Percentiles rank a stretch among this genome's conserved stretches.
These are phyloP conservation scores for Orientallactaga bullata DNA, from an alignment of 2,113 vertebrate species.

Conservation along the genomic window DNA sequence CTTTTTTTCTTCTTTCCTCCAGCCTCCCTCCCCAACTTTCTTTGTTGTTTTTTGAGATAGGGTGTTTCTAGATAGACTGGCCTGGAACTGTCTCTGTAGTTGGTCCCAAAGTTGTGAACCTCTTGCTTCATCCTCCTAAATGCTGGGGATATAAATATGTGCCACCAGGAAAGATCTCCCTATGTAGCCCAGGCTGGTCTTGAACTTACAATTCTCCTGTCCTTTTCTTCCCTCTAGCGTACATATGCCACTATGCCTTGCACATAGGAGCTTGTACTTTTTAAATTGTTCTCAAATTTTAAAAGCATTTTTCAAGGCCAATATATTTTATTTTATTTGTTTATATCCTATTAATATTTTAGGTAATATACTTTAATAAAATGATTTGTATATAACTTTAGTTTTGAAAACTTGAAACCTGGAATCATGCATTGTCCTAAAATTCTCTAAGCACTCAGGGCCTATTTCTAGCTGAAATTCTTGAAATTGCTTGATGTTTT, in stretches of 20 bases:
- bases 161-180: not conserved
- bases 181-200: not conserved
- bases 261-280: not conserved
- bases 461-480: not conserved
- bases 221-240: not conserved
- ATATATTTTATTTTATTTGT: not conserved
- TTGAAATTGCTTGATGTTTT: not conserved
- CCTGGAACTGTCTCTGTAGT: not conserved
- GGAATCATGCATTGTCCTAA: not conserved
- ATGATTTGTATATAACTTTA: not conserved
- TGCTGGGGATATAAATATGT: not conserved
- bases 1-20: rapidly evolving
- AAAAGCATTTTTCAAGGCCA: not conserved
- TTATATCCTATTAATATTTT: not conserved
- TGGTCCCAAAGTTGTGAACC: not conserved
- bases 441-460: not conserved
- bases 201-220: not conserved
- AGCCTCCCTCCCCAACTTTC: no score
- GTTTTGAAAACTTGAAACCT: not conserved
- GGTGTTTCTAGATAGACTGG: not conserved
- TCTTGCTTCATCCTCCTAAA: not conserved
- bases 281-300: not conserved
- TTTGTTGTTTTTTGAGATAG: not conserved
- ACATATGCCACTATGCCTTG: not conserved
- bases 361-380: not conserved